Base-by-base conservation (phyloP, 2,888 invertebrate genomes). In the Drosophila sordidula region DNA sequence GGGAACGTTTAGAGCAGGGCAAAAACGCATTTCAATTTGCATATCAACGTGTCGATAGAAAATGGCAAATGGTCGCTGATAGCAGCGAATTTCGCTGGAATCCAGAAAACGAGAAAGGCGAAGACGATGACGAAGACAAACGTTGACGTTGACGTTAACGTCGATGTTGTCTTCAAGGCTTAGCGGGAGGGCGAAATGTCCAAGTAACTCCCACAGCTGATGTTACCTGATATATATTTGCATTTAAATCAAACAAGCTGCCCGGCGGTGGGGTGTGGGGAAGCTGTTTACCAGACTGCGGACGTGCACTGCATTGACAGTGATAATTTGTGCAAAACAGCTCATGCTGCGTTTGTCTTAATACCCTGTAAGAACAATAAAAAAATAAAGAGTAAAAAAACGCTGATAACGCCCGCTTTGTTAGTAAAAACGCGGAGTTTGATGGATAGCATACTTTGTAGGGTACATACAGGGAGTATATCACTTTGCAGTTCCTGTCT, bases 11-110 rank as follows among this genome's bases (percentile, higher is more conserved):
- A n/a, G 32, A 45, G 34, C 6, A 25, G 14, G 36, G 32, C 26
- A 36, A 38, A 58, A 87, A 76, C 69, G 80, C 73, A 88, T 80
- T 88, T 70, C 80, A 86, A 86, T 82, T 86, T 82, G 88, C 82
- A 82, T 88, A 82, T 70, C 61, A 59, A 44, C 36, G 46, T 54
- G 51, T 26, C 54, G 41, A 41, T 38, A 25, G 55, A 58, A 68
- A 76, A 57, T 45, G 62, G 54, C 42, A 67, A 74, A 72, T 61
- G 34, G 49, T 45, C 57, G 62, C 45, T 58, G 58, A 62, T 57
- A 66, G 41, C 44, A 57, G 36, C 47, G 52, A 59, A 51, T 62
- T 67, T 55, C 14, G 34, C 18, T 2, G 25, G 44, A 62, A 12
- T 12, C 16, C 36, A n/a, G 22, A 16, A 56, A 45, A 29, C n/a